Evolutionary conservation across 2,113 vertebrate species (phyloP).

Genomic region (Epinephelus lanceolatus): DNA sequence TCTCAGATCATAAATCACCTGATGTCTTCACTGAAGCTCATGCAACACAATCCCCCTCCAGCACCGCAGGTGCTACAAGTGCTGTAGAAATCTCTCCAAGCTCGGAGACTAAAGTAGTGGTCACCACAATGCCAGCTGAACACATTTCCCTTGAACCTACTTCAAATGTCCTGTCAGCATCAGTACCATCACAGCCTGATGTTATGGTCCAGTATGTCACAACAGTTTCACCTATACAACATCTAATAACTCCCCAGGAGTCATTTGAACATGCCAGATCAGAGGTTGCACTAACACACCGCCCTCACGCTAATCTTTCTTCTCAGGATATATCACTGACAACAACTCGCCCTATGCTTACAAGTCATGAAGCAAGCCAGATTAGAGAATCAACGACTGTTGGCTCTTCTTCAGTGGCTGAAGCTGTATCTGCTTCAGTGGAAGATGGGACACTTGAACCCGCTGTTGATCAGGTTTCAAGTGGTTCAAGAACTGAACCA

Average conservation of each 20-base stretch:
- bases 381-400: conserved; percentile 24
- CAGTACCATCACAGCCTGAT: conserved; percentile 39
- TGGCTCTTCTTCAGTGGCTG: neutral
- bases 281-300: conserved; percentile 50
- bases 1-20: neutral
- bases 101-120: conserved; percentile 6
- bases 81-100: conserved; percentile 14
- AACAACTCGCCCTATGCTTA: conserved; percentile 37
- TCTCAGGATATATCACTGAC: conserved; percentile 29
- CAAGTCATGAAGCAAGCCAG: conserved; percentile 26
- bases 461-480: conserved; percentile 24
- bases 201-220: conserved; percentile 47
- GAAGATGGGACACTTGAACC: conserved; percentile 36
- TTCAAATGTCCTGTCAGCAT: conserved; percentile 23
- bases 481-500: neutral
- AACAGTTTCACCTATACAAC: conserved; percentile 34
- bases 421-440: neutral
- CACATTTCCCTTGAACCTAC: conserved; percentile 3
- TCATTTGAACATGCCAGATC: conserved; percentile 62
- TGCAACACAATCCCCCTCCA: conserved; percentile 10
- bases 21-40: conserved; percentile 4
- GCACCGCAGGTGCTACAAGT: neutral
- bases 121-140: conserved; percentile 23
- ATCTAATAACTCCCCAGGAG: conserved; percentile 25
- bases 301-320: conserved; percentile 35